Evolutionary conservation across 2,113 vertebrate genomes (phyloP), one percentile per base, ranked within the genome.

Genomic region (Candoia aspera): DNA sequence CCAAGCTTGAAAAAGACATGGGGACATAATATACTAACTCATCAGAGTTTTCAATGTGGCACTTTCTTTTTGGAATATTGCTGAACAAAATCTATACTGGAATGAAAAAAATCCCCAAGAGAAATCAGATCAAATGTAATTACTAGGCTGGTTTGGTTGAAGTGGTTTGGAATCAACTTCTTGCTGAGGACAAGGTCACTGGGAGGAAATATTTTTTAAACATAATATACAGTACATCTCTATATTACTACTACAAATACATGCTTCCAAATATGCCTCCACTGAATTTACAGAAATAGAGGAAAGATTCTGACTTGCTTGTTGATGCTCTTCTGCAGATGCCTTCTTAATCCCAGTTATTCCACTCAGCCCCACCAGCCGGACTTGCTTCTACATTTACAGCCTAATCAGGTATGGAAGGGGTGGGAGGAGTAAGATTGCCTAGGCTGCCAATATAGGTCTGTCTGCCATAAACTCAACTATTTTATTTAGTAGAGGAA

Each of bases 1-100:
- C 59, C 42, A 3, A 0, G 26, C 33, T 2, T 0, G 60, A 64
- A 91, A n/a, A 58, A 55, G 0, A 12, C 1, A 19, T 6, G 85
- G 62, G 88, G 86, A 21, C 37, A 9, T 0, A 0, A 68, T 91
- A 58, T 10, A 6, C 86, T 0, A 23, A 85, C n/a, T 86, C 0
- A 37, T 53, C 42, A 92, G 42, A 4, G 4, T 15, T 90, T 90
- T 86, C 84, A 54, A 91, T 93, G 86, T 91, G 73, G 68, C 60
- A 68, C 24, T 64, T 91, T 49, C 73, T 87, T 21, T 46, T 84
- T 86, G 90, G 73, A 68, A 33, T 91, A n/a, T 53, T 92, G 33
- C 87, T 62, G 94, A 11, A 1, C 33, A 91, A 29, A 8, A 64
- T 42, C 92, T 85, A 10, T n/a, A 19, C n/a, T 73, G 4, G 2